phyloP scores from a whole-genome alignment of 2,888 invertebrate genomes.

The Cheilosia vernalis region DNA sequence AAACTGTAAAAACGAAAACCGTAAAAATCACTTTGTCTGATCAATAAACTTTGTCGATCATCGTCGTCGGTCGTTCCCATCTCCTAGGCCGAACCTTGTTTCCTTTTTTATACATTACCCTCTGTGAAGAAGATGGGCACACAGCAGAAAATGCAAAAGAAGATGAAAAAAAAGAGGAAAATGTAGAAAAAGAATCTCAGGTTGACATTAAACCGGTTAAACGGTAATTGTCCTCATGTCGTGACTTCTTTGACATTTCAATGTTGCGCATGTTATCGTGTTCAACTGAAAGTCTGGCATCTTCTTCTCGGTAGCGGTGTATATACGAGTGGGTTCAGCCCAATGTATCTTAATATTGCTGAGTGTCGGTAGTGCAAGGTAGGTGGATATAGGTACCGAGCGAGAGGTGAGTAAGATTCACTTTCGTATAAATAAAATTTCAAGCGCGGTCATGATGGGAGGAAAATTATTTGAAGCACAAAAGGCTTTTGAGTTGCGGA shows the following conservation, averaged over 20 bases:
- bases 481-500: background rate
- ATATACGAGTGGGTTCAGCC: slow-evolving; percentile 9
- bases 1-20: slow-evolving; percentile 66
- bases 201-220: slow-evolving; percentile 72
- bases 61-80: slow-evolving; percentile 31
- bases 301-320: slow-evolving; percentile 26
- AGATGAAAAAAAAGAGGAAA: slow-evolving; percentile 19
- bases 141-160: background rate
- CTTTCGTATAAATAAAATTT: slow-evolving; percentile 2
- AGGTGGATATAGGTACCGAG: background rate
- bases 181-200: slow-evolving; percentile 51
- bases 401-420: slow-evolving; percentile 16
- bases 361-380: slow-evolving; percentile 1
- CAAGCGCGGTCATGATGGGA: background rate
- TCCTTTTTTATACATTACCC: background rate
- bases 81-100: slow-evolving; percentile 33
- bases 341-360: slow-evolving; percentile 2
- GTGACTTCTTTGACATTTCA: slow-evolving; percentile 75
- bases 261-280: slow-evolving; percentile 50
- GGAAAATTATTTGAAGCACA: background rate
- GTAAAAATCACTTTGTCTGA: slow-evolving; percentile 73
- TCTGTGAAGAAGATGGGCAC: slow-evolving; percentile 16
- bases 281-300: slow-evolving; percentile 5
- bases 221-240: slow-evolving; percentile 71
- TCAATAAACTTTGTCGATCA: slow-evolving; percentile 65